Percentiles rank a stretch among this genome's conserved stretches.
phyloP scores from a whole-genome alignment of 2,797 vertebrate genomes.

The Numenius phaeopus region DNA sequence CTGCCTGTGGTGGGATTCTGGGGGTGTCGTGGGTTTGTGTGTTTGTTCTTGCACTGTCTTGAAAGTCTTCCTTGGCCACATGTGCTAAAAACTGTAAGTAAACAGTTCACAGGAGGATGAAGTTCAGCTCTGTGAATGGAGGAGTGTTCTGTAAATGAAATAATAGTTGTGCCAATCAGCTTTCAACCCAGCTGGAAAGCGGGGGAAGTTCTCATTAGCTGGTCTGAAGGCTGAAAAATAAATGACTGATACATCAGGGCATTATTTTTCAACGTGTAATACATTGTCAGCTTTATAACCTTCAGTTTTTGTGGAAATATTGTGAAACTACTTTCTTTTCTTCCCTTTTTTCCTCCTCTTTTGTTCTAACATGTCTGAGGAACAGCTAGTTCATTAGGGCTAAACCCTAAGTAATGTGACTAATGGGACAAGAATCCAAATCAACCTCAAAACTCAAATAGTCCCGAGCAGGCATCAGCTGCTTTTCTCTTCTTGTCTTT shows the following conservation, averaged over 20 bases:
- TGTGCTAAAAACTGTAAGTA: neutral
- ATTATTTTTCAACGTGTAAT: constrained; percentile 7
- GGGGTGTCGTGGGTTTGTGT: fast-evolving
- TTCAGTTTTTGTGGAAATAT: neutral
- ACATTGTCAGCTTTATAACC: constrained; percentile 24
- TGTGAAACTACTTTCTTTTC: neutral
- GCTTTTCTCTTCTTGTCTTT: neutral
- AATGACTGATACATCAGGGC: neutral
- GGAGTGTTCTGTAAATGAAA: neutral
- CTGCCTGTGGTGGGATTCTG: neutral
- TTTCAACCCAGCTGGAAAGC: neutral
- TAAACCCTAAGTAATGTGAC: neutral
- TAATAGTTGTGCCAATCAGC: neutral
- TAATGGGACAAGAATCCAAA: neutral
- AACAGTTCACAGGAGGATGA: neutral
- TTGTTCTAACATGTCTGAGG: neutral
- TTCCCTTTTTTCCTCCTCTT: neutral
- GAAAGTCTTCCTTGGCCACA: neutral
- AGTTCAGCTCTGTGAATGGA: neutral
- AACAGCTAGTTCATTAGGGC: neutral
- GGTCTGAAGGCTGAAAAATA: constrained; percentile 14
- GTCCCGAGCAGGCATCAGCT: neutral
- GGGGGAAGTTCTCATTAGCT: constrained; percentile 20
- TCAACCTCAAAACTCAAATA: neutral
- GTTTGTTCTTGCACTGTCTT: neutral